A percentile compares a stretch with the other conserved stretches of the same genome.
Evolutionary conservation across 2,888 invertebrate species (phyloP).

Genomic region (Smittia aterrima): DNA sequence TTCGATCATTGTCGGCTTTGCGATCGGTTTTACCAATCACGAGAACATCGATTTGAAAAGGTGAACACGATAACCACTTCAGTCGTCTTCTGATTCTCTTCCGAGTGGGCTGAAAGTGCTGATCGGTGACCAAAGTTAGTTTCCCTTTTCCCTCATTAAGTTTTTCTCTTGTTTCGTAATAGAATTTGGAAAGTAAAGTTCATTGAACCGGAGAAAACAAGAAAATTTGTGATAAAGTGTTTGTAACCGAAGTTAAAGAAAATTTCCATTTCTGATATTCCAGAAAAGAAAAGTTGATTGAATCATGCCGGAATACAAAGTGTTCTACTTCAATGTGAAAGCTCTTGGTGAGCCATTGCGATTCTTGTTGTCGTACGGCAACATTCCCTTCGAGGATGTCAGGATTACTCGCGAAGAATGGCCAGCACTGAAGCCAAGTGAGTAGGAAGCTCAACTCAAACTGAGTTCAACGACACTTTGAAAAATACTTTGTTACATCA

Average conservation of each 20-base stretch:
- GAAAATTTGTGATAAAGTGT: background rate
- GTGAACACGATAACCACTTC: background rate
- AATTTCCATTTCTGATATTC: background rate
- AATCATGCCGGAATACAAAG: constrained; percentile 55
- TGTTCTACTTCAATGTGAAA: constrained; percentile 63
- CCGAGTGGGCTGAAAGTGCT: constrained; percentile 4
- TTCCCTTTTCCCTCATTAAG: background rate
- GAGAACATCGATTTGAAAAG: background rate
- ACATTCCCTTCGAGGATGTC: constrained; percentile 62
- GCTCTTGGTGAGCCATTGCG: constrained; percentile 64
- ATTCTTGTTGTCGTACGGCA: constrained; percentile 62
- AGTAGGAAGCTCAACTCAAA: constrained; percentile 9
- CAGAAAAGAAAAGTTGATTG: constrained; percentile 13
- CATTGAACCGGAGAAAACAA: background rate
- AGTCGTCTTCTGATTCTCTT: background rate
- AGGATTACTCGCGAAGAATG: constrained; percentile 56
- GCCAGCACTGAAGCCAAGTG: constrained; percentile 40
- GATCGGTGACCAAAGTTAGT: background rate
- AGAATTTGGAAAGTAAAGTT: background rate
- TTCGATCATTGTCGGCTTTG: constrained; percentile 8
- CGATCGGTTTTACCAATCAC: background rate
- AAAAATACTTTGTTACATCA: constrained; percentile 1
- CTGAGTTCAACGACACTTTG: background rate
- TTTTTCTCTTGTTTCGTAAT: constrained; percentile 16
- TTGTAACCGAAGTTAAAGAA: background rate